Evolutionary conservation across 2,113 vertebrate species (phyloP), one percentile per base, ranked within the genome.

Genomic region (Scomber scombrus): DNA sequence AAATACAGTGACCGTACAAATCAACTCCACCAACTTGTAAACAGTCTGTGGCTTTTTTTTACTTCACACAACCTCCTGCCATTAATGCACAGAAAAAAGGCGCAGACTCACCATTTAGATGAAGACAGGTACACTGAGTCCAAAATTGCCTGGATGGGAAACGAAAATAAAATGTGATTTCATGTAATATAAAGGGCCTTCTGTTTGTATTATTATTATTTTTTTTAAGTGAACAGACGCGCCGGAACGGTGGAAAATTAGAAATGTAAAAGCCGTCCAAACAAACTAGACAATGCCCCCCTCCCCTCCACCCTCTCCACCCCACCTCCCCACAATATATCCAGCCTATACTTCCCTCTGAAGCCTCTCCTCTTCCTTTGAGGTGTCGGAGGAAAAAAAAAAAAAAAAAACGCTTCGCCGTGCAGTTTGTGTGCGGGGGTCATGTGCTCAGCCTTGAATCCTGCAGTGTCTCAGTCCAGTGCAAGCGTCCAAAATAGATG

Each of bases 71-170:
- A 3, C 29, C 11, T 74, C 29, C 11, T 47, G 67, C 29, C 26
- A 13, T 31, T 64, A 52, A 26, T 4, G 46, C 29, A 29, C 3
- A 47, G 15, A 63, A 61, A 60, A 54, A 40, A 21, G 50, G 6
- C 15, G 5, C 14, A 13, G 18, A 80, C 80, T 80, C 83, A 80
- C 75, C 78, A 6, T 56, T 26, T 3, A 71, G 54, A 62, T 0
- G 60, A 71, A 69, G 70, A 57, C 16, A 23, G 21, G 13, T 60
- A 18, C 49, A 43, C 63, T 65, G 16, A 51, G 31, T 54, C 72
- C 55, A 21, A 0, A 26, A 45, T 6, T 29, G 43, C 31, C 61
- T 68, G 23, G 52, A 26, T 45, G 16, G 34, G 21, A 71, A 70
- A 60, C 45, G 1, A n/a, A 52, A 60, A 76, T 69, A 11, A 51